Base-by-base conservation (phyloP, 2,113 vertebrate species). In the Coregonus clupeaformis region DNA sequence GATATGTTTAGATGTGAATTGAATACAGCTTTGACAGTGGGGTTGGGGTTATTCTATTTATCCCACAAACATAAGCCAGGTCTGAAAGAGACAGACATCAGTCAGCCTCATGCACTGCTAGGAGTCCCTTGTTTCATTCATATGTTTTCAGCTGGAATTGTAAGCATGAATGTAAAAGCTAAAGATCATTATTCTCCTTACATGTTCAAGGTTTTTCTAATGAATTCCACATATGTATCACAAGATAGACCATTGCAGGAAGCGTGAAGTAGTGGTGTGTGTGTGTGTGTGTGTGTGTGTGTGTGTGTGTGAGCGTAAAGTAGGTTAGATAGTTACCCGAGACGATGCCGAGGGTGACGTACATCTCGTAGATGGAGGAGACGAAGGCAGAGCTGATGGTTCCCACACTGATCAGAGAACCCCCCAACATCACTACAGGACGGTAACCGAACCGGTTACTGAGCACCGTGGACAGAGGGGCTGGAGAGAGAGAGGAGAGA, bases 361-460 rank as follows among this genome's bases (percentile, higher is more conserved):
- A 99, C 92, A 99, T 98, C 82, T 98, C 93, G 81, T 93, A 93
- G 36, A 98, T 83, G 1, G 87, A 91, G 59, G 57, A 88, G 71
- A 96, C 90, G 9, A 98, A 99, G 75, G 95, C 93, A 59, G 95
- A 95, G 0, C 69, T 65, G 69, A 98, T 92, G 90, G 95, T 98
- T 3, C 98, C 97, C 0, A 76, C 1, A 79, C 94, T 93, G 80
- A 97, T 89, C 0, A 99, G 93, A 45, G 96, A 75, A n/a, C 97
- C 98, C 22, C 98, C 98, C 0, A 87, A 24, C 92, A 98, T 96
- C 75, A 99, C 98, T 66, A 98, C 95, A 0, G 91, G 59, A 52
- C 95, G 97, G 83, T 95, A 96, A 9, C 97, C 95, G 0, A 97
- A 97, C 60, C 94, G 92, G 65, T 92, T 97, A 73, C 94, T 97